Conservation (phyloP, 2,888 invertebrate genomes). For the Aleiodes leptofemur region DNA sequence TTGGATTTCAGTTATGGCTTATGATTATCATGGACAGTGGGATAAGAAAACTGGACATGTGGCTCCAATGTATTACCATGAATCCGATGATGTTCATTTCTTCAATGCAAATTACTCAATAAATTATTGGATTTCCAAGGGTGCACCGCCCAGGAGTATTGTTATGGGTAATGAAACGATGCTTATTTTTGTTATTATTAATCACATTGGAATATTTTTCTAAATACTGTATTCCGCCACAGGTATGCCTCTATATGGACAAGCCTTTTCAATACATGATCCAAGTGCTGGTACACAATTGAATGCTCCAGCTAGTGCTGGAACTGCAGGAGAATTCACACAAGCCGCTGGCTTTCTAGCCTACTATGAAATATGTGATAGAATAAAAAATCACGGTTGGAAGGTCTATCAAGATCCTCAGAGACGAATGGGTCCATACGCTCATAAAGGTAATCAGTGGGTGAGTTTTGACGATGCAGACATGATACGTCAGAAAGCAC, state of each 20-base stretch:
- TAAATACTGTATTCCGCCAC: slow-evolving; percentile 39
- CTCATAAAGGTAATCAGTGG: slow-evolving; percentile 93
- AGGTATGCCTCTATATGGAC: slow-evolving; percentile 90
- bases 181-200: slow-evolving; percentile 19
- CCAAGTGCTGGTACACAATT: slow-evolving; percentile 77
- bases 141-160: slow-evolving; percentile 87
- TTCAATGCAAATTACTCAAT: slow-evolving; percentile 93
- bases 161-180: slow-evolving; percentile 81
- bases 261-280: slow-evolving; percentile 82
- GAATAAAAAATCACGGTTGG: slow-evolving; percentile 87
- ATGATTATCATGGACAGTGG: slow-evolving; percentile 95
- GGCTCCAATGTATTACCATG: slow-evolving; percentile 89
- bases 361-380: slow-evolving; percentile 94
- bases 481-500: slow-evolving; percentile 87
- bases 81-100: slow-evolving; percentile 87
- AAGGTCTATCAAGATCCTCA: slow-evolving; percentile 86
- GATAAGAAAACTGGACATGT: slow-evolving; percentile 94
- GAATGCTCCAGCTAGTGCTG: slow-evolving; percentile 86
- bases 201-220: neutral
- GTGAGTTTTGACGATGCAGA: slow-evolving; percentile 91
- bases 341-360: slow-evolving; percentile 90
- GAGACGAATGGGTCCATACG: slow-evolving; percentile 90
- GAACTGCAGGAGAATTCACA: slow-evolving; percentile 90
- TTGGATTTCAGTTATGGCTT: slow-evolving; percentile 95
- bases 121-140: slow-evolving; percentile 91